phyloP scores from a whole-genome alignment of 37 sponge, comb jelly and placozoan genomes.

The Lycopodina hypogea region DNA sequence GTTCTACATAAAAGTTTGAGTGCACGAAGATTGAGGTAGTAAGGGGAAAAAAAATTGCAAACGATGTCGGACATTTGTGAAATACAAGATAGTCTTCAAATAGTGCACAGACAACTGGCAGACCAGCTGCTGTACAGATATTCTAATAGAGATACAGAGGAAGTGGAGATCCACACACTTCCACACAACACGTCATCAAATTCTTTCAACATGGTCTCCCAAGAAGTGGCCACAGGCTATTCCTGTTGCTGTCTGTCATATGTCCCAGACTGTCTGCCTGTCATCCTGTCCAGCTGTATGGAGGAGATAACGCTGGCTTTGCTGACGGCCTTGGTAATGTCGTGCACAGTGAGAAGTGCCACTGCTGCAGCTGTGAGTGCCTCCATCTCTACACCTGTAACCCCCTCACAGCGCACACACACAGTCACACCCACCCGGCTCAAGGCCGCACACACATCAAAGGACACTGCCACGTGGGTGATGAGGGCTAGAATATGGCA shows the following conservation, averaged over 20 bases:
- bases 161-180: too few species aligned
- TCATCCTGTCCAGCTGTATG: slow-evolving; percentile 66
- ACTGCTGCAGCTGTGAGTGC: slow-evolving; percentile 81
- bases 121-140: too few species aligned
- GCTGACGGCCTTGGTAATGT: slow-evolving; percentile 88
- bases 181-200: too few species aligned
- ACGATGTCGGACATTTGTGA: too few species aligned
- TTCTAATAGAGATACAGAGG: too few species aligned
- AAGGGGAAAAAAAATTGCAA: too few species aligned
- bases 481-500: slow-evolving; percentile 82
- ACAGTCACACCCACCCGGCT: slow-evolving; percentile 37
- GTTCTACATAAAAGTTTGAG: too few species aligned
- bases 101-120: too few species aligned
- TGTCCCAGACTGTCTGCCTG: slow-evolving; percentile 71
- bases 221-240: too few species aligned
- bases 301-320: slow-evolving; percentile 64
- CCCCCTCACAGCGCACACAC: slow-evolving; percentile 61
- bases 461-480: slow-evolving; percentile 50
- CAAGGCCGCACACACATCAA: slow-evolving; percentile 26
- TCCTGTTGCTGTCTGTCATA: neutral
- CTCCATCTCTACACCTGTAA: slow-evolving; percentile 98
- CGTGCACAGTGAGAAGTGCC: slow-evolving; percentile 88
- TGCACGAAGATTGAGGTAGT: too few species aligned
- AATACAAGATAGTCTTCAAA: too few species aligned
- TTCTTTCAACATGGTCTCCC: too few species aligned